phyloP scores from a whole-genome alignment of 2,113 vertebrate species.

The Hemibagrus wyckioides region DNA sequence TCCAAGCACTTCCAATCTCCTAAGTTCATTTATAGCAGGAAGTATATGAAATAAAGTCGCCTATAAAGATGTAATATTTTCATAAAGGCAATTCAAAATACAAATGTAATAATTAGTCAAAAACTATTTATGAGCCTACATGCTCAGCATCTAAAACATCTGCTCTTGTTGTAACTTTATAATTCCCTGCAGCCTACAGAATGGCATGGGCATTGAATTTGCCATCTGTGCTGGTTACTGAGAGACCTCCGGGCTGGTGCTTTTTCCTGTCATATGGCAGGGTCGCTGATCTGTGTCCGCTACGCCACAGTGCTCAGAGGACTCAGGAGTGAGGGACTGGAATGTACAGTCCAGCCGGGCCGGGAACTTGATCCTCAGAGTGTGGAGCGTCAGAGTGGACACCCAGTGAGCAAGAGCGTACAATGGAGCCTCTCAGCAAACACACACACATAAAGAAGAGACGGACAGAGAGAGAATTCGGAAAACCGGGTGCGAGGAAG shows the following conservation, averaged over 20 bases:
- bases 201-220: conserved; percentile 11
- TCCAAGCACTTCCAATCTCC: background rate
- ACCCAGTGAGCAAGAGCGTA: conserved; percentile 44
- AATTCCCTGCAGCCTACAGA: background rate
- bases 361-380: conserved; percentile 39
- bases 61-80: background rate
- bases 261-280: conserved; percentile 42
- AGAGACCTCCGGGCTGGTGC: conserved; percentile 37
- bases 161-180: conserved; percentile 43
- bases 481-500: background rate
- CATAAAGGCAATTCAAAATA: background rate
- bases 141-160: conserved; percentile 26
- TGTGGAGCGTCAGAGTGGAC: conserved; percentile 33
- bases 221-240: conserved; percentile 47
- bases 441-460: conserved; percentile 22
- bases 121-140: background rate
- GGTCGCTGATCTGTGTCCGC: conserved; percentile 47
- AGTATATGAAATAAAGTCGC: background rate
- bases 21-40: background rate
- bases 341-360: conserved; percentile 22
- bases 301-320: conserved; percentile 41
- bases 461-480: background rate
- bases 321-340: background rate
- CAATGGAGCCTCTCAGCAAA: conserved; percentile 55
- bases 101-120: background rate